phyloP scores from a whole-genome alignment of 2,797 vertebrate species.

The Kryptolebias ocellatus region DNA sequence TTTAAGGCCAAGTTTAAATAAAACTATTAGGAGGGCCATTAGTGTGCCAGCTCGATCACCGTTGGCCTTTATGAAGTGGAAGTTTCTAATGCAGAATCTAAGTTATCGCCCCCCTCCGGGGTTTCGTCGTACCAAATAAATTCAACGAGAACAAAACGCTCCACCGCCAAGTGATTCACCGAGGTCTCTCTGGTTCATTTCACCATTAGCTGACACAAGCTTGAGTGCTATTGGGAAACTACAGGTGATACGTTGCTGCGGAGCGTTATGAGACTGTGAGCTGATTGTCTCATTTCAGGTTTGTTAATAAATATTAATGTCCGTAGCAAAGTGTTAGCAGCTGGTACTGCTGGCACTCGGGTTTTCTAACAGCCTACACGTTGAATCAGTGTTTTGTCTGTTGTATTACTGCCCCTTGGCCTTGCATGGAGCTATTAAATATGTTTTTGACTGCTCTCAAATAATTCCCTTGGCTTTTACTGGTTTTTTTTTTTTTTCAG shows the following conservation, averaged over 20 bases:
- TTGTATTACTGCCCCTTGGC: slow-evolving; percentile 45
- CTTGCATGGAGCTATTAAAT: slow-evolving; percentile 46
- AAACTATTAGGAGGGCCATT: slow-evolving; percentile 13
- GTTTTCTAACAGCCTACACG: slow-evolving; percentile 55
- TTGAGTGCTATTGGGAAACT: slow-evolving; percentile 75
- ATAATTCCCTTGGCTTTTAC: slow-evolving; percentile 47
- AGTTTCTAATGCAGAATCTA: slow-evolving; percentile 67
- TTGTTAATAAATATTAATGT: slow-evolving; percentile 62
- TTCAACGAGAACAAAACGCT: slow-evolving; percentile 68
- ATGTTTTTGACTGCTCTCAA: slow-evolving; percentile 49
- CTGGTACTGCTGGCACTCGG: slow-evolving; percentile 52
- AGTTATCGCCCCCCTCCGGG: slow-evolving; percentile 64
- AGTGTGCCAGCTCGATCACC: slow-evolving; percentile 62
- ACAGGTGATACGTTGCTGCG: slow-evolving; percentile 69
- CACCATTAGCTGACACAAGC: slow-evolving; percentile 72
- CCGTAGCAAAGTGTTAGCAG: slow-evolving; percentile 51
- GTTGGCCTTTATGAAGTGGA: slow-evolving; percentile 64
- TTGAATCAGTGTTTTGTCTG: slow-evolving; percentile 41
- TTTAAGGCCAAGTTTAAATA: slow-evolving; percentile 28
- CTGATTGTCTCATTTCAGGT: slow-evolving; percentile 44
- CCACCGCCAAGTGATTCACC: slow-evolving; percentile 68
- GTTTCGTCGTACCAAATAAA: slow-evolving; percentile 62
- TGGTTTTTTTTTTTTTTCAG: neutral
- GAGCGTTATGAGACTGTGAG: slow-evolving; percentile 58
- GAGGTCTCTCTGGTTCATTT: slow-evolving; percentile 73